These are phyloP conservation scores for Phyto melanocephala DNA, from an alignment of 2,888 invertebrate species.

Conservation along the genomic window DNA sequence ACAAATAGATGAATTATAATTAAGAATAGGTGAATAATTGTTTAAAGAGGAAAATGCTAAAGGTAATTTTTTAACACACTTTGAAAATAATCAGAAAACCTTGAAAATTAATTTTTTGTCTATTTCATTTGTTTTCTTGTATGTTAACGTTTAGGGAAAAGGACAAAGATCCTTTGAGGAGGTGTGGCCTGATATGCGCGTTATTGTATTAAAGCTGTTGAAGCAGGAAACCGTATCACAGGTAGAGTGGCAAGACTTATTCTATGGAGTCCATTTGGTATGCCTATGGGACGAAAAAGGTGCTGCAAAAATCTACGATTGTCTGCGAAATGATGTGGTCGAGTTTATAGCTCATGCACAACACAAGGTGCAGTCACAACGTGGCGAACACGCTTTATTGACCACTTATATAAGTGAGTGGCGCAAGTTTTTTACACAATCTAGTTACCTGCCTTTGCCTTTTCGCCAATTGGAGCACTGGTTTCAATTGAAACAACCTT, in stretches of 20 bases:
- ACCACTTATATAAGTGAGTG: constrained; percentile 99
- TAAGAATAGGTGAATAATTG: constrained; percentile 30
- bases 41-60: constrained; percentile 61
- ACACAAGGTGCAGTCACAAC: constrained; percentile 91
- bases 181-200: constrained; percentile 97
- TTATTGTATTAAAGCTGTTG: constrained; percentile 94
- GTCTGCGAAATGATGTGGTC: constrained; percentile 94
- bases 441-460: constrained; percentile 96
- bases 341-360: constrained; percentile 97
- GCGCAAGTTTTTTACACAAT: constrained; percentile 98
- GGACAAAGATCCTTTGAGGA: constrained; percentile 94
- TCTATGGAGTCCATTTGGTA: constrained; percentile 96
- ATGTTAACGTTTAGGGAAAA: constrained; percentile 78
- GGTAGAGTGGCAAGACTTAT: constrained; percentile 98
- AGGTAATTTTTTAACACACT: constrained; percentile 54
- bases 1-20: constrained; percentile 48
- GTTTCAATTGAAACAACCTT: constrained; percentile 83
- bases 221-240: constrained; percentile 94
- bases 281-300: constrained; percentile 99
- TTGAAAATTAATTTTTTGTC: constrained; percentile 28
- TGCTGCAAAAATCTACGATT: constrained; percentile 91
- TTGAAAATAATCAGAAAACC: neutral
- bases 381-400: constrained; percentile 96
- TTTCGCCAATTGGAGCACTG: constrained; percentile 95
- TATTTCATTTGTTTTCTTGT: neutral